Evolutionary conservation across 2,113 vertebrate genomes (phyloP), one percentile per base, ranked within the genome.

Genomic region (Actenoides hombroni): DNA sequence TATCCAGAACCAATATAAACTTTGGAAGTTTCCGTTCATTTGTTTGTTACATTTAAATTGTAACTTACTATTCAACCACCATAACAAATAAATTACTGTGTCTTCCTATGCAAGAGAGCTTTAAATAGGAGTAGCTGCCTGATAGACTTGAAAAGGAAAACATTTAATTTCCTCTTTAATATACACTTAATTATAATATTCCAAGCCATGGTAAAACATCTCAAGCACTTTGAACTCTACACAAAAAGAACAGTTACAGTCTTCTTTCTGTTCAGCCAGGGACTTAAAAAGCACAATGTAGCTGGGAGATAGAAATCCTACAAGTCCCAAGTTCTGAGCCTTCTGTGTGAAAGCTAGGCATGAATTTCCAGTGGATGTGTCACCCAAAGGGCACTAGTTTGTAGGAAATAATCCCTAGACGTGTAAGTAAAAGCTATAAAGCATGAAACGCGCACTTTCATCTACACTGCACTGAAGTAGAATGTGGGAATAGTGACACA

Each of bases 21-120:
- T 70, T 49, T 6, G 0, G 8, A 61, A 75, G 33, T 26, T 82
- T 29, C 21, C 14, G 3, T 51, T 51, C 24, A 42, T 56, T 70
- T 53, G 1, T 54, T 81, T 63, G 21, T 75, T 84, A 71, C 39
- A 53, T 65, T 86, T 83, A 59, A 70, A 70, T 70, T 78, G 6
- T 25, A 81, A 63, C 21, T 84, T 76, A 75, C 19, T 14, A 48
- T 39, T 77, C 48, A 64, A 86, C 18, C 18, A 37, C 54, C 24
- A 17, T 29, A 90, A 83, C 17, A 94, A 85, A 91, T 54, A 90
- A 85, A 88, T 77, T 51, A 54, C 19, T 46, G 49, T 70, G 86
- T 83, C 81, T 46, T 83, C 39, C 69, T 56, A 18, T 11, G 35
- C 33, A 67, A 74, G 16, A 74, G 18, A 80, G 20, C 59, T 92